Percentiles rank a stretch among this genome's conserved stretches.
Conservation (phyloP, 2,797 vertebrate species). For the Betta splendens region DNA sequence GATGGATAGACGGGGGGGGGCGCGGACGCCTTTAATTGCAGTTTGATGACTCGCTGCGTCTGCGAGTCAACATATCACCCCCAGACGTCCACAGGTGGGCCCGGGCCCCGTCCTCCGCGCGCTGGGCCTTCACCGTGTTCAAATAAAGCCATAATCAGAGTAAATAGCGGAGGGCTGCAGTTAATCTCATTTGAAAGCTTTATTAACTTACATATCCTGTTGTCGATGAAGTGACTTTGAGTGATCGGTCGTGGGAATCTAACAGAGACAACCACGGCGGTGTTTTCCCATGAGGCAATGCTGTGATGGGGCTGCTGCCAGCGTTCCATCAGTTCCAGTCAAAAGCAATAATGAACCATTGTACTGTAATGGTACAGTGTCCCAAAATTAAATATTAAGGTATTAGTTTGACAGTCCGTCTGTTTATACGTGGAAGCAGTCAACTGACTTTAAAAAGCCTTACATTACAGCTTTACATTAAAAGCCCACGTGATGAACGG, state of each 20-base stretch:
- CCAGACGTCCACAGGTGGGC: conserved; percentile 52
- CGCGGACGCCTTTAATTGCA: conserved; percentile 66
- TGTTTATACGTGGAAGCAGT: conserved; percentile 65
- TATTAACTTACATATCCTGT: conserved; percentile 56
- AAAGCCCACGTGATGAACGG: conserved; percentile 65
- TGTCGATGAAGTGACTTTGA: conserved; percentile 56
- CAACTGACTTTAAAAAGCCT: conserved; percentile 67
- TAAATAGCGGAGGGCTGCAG: conserved; percentile 53
- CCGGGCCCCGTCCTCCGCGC: conserved; percentile 14
- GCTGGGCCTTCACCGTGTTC: conserved; percentile 35
- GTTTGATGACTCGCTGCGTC: conserved; percentile 66
- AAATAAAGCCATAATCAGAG: conserved; percentile 62
- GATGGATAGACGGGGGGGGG: conserved; percentile 57
- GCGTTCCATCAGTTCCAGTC: conserved; percentile 25
- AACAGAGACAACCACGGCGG: conserved; percentile 37
- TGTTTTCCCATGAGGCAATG: conserved; percentile 6
- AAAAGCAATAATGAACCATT: conserved; percentile 10
- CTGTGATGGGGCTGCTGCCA: conserved; percentile 5
- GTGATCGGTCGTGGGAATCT: conserved; percentile 43
- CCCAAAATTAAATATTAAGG: conserved; percentile 72
- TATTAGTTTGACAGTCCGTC: conserved; percentile 76
- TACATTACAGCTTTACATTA: too few species aligned
- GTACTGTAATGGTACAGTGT: conserved; percentile 8
- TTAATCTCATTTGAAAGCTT: conserved; percentile 70
- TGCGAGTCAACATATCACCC: conserved; percentile 65